phyloP scores from a whole-genome alignment of 2,113 vertebrate species.

The Chauna torquata region DNA sequence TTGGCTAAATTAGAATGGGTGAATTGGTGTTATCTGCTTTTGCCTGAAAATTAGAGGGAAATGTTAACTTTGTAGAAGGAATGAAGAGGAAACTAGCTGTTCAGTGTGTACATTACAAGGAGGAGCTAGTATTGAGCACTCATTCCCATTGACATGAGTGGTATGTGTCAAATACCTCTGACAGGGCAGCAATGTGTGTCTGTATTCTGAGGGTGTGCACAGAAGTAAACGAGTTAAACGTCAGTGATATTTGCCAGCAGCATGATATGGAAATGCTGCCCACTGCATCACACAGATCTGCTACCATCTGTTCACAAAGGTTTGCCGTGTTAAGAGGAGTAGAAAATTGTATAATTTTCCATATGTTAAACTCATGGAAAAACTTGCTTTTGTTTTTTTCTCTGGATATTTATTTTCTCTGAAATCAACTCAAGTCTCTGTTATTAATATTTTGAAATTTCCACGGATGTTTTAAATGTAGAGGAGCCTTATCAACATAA shows the following conservation, averaged over 20 bases:
- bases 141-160: not conserved
- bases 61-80: not conserved
- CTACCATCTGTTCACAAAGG: constrained; percentile 54
- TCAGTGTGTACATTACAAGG: not conserved
- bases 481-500: not conserved
- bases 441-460: not conserved
- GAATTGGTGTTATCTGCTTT: not conserved
- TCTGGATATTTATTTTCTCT: not conserved
- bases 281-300: constrained; percentile 33
- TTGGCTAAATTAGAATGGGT: not conserved
- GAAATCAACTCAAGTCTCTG: not conserved
- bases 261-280: constrained; percentile 44
- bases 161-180: not conserved
- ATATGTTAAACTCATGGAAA: not conserved
- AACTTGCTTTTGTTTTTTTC: not conserved
- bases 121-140: not conserved
- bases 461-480: not conserved
- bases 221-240: not conserved
- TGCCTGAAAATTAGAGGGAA: not conserved
- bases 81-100: not conserved
- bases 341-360: not conserved
- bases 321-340: not conserved
- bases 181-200: not conserved
- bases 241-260: constrained; percentile 24
- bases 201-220: not conserved